Percentiles rank a stretch among this genome's conserved stretches.
Conservation (phyloP, 2,797 vertebrate species). For the Zalophus californianus region DNA sequence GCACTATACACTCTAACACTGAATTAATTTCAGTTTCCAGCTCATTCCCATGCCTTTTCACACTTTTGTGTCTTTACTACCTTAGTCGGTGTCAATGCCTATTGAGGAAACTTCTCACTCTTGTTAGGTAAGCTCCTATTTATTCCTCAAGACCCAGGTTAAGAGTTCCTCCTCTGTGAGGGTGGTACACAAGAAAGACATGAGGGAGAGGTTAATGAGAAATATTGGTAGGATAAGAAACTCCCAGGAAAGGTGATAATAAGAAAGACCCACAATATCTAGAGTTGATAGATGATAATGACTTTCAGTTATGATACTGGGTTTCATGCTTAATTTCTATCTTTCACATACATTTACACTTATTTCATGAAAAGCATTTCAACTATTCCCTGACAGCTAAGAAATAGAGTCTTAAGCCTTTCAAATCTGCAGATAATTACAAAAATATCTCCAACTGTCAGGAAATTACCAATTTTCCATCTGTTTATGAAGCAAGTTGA, state of each 20-base stretch:
- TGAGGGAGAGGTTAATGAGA: background rate
- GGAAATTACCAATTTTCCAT: conserved; percentile 37
- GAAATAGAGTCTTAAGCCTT: conserved; percentile 28
- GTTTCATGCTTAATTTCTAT: conserved; percentile 20
- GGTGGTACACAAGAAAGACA: background rate
- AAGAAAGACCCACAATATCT: background rate
- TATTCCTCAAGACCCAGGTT: background rate
- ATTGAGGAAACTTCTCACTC: background rate
- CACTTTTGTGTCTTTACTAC: background rate
- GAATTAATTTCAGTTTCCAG: background rate
- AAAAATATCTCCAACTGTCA: conserved; percentile 8
- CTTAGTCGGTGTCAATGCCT: background rate
- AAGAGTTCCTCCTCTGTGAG: background rate
- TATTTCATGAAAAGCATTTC: conserved; percentile 45
- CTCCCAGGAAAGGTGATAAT: background rate
- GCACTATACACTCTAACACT: background rate
- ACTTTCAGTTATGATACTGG: background rate
- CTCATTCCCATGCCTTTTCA: background rate
- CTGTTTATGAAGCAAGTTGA: background rate
- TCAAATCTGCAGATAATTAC: conserved; percentile 6
- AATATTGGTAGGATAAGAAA: background rate
- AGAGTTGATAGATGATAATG: background rate
- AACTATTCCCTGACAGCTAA: background rate
- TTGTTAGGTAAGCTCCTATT: background rate
- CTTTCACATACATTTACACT: background rate